Percentiles rank a stretch among this genome's conserved stretches.
Conservation (phyloP, 2,888 invertebrate genomes). For the Panzeria rudis region DNA sequence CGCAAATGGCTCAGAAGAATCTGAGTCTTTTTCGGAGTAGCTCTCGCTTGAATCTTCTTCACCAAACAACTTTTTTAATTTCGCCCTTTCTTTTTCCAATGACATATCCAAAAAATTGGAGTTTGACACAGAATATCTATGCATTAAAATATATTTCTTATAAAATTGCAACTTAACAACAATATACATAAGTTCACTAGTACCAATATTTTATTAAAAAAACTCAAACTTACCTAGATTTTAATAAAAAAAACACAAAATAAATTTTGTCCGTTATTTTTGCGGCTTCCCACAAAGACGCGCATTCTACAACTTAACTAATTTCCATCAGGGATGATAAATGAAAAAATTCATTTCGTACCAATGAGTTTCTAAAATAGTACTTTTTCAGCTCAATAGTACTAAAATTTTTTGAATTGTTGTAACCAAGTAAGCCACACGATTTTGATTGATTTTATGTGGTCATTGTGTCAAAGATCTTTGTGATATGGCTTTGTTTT, state of each 20-base stretch:
- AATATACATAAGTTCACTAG: constrained; percentile 14
- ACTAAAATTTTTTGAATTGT: no score
- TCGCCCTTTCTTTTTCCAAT: constrained; percentile 20
- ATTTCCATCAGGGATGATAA: constrained; percentile 16
- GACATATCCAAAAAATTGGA: constrained; percentile 8
- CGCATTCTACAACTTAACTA: constrained; percentile 11
- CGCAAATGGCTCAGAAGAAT: constrained; percentile 20
- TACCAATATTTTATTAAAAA: constrained; percentile 18
- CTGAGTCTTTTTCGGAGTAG: constrained; percentile 18
- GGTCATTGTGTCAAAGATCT: no score
- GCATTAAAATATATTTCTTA: constrained; percentile 1
- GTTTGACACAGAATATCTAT: constrained; percentile 1
- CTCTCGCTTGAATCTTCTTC: constrained; percentile 13
- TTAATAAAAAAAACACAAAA: constrained; percentile 22
- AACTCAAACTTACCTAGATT: constrained; percentile 13
- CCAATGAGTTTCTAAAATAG: no score
- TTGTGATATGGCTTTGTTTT: no score
- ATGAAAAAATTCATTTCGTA: no score
- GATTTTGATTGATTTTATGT: no score
- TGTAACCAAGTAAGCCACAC: no score
- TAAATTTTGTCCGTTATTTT: constrained; percentile 25
- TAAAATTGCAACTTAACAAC: constrained; percentile 18
- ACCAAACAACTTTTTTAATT: constrained; percentile 31
- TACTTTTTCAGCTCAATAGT: no score
- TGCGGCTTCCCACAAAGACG: constrained; percentile 25